A percentile compares a stretch with the other conserved stretches of the same genome.
phyloP scores from a whole-genome alignment of 2,888 invertebrate genomes.

The Ditula angustiorana region DNA sequence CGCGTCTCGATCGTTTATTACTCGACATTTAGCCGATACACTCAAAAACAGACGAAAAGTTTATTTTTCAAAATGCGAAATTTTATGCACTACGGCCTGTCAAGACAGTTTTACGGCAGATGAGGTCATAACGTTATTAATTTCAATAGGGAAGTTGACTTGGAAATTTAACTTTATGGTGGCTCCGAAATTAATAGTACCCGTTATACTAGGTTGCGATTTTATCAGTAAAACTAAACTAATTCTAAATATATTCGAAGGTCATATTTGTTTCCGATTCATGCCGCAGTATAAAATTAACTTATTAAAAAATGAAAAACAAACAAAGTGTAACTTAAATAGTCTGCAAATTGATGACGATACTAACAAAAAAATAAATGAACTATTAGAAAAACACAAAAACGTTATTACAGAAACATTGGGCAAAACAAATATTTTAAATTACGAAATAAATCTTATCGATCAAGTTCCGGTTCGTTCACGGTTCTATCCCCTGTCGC shows the following conservation, averaged over 20 bases:
- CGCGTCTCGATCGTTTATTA: slow-evolving; percentile 8
- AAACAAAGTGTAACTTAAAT: background rate
- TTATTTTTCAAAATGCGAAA: background rate
- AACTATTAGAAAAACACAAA: slow-evolving; percentile 1
- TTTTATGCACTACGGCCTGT: slow-evolving; percentile 1
- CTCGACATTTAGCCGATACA: slow-evolving; percentile 3
- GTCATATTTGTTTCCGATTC: background rate
- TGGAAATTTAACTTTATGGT: background rate
- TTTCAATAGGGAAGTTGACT: background rate
- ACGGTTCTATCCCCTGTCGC: slow-evolving; percentile 10
- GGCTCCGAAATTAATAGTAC: background rate
- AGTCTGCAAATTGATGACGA: background rate
- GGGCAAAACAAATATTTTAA: slow-evolving; percentile 10
- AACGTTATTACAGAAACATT: slow-evolving; percentile 9
- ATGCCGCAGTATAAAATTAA: background rate
- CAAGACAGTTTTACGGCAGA: slow-evolving; percentile 1
- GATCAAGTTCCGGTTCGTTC: slow-evolving; percentile 20
- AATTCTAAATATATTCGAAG: background rate
- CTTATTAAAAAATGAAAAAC: background rate
- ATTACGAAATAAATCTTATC: slow-evolving; percentile 6
- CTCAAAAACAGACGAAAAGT: background rate
- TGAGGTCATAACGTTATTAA: background rate
- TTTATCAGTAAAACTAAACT: background rate
- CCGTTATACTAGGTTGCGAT: slow-evolving; percentile 4
- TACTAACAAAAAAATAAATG: background rate